Base-by-base conservation (phyloP, 2,888 invertebrate species). In the Helleia helle region DNA sequence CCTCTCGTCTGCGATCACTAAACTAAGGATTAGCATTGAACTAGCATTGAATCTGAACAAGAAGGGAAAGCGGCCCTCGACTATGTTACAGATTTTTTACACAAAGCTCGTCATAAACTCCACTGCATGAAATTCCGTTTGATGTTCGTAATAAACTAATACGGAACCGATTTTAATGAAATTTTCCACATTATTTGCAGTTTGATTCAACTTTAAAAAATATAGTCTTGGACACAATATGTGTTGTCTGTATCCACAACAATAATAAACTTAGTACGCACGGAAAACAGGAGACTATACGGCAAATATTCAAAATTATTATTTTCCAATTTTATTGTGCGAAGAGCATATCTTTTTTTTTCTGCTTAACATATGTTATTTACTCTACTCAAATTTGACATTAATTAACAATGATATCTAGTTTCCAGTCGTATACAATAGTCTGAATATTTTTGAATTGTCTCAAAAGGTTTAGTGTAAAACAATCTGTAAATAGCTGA, bases 1-100 rank as follows among this genome's bases (percentile, higher is more conserved):
- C 9, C 22, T 22, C 29, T 15, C 28, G 14, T n/a, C 14, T 22
- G 31, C 11, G 29, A 18, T 29, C 30, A 39, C 24, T 9, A 29
- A 40, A 40, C 34, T 34, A 40, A 40, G 40, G 40, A 40, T 34
- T 34, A n/a, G n/a, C n/a, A n/a, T n/a, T n/a, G n/a, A n/a, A n/a
- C 40, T 30, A 39, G 13, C 39, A 6, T 30, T 30, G 24, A 13
- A 24, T 30, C 9, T 24, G 4, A 15, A 15, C 4, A 8, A n/a
- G 3, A 9, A 9, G 13, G 18, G 13, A 14, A 24, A 22, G 9
- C 30, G 14, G 15, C 17, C 15, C 31, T 31, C 15, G 18, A 17
- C n/a, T n/a, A 30, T 38, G 14, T 29, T n/a, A 30, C 24, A 30
- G 14, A 14, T 30, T 11, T 11, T 30, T 30, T 24, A 39, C 30